Evolutionary conservation across 2,113 vertebrate genomes (phyloP), one percentile per base, ranked within the genome.

Genomic region (Sinocyclocheilus grahami): DNA sequence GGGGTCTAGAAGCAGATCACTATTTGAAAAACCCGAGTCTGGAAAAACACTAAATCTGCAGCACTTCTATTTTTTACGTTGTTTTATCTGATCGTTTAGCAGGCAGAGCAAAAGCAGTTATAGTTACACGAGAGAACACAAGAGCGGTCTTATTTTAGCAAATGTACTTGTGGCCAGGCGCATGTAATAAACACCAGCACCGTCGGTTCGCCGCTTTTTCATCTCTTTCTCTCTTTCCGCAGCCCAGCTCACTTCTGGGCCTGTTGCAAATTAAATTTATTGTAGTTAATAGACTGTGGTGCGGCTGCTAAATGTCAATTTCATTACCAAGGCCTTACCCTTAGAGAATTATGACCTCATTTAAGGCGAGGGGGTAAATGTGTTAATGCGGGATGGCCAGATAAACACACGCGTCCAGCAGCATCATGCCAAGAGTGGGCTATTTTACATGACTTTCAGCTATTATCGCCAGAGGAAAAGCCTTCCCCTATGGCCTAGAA

Each of bases 231-330:
- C 87, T 87, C 89, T 69, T 46, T 78, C n/a, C n/a, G n/a, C n/a
- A n/a, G n/a, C n/a, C n/a, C 84, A 39, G 90, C 87, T 89, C 93
- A 94, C 94, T 94, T 94, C 92, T 94, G 91, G 92, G 91, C 93
- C 93, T 94, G 93, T 90, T 89, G 93, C 92, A 95, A 96, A 95
- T 95, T 94, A 93, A 94, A 95, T 95, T 93, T 94, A 95, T 93
- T 94, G 94, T 94, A 95, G 94, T 95, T 96, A 95, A 95, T 95
- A 95, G 93, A 95, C 93, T 95, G 94, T 93, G 93, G 91, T 93
- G 92, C 92, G 93, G 94, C 93, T 94, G 92, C 92, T 95, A 94
- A 95, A 95, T 94, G 95, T 95, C 95, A 95, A 94, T 94, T 95
- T 95, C 93, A 94, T 95, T 94, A 95, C 93, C 93, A 94, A 93